Base-by-base conservation (phyloP, 2,113 vertebrate genomes). In the Osmerus eperlanus region DNA sequence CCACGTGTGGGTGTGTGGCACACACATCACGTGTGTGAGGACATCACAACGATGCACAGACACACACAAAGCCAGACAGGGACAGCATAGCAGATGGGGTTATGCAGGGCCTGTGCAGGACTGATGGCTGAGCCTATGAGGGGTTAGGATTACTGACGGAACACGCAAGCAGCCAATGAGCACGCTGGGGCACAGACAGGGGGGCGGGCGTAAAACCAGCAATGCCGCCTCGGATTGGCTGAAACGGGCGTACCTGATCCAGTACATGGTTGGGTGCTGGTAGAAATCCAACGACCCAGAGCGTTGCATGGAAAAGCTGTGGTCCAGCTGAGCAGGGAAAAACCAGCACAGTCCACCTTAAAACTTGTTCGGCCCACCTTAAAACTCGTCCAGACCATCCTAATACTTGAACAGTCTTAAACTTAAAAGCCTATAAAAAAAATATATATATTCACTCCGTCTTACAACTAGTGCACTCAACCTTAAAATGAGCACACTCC, bases 231-330 rank as follows among this genome's bases (percentile, higher is more conserved):
- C n/a, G 15, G n/a, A 12, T 60, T 21, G 21, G 18, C n/a, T 60
- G 93, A 94, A 91, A 95, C 91, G 93, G 91, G 87, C 95, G 89
- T 98, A 99, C 97, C 97, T 98, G 94, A 97, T 98, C 97, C 97
- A 99, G 94, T 96, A 99, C 96, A 99, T 97, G 94, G 96, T 95
- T 93, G 96, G 97, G 94, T 97, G 95, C 87, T 97, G 95, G 94
- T 95, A 95, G 95, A 96, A 96, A 95, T 99, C 97, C 97, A 99
- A 94, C 91, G 97, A 98, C 92, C 95, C 97, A 93, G 97, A 98
- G 94, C 97, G 94, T 95, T 98, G 97, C 96, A 98, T 98, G 96
- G 96, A 94, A 95, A 99, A 98, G 94, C 94, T 96, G 93, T 96
- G 95, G 91, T 99, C 97, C 95, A 96, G 91, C 97, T 99, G 94